Base-by-base conservation (phyloP, 2,113 vertebrate species). In the Pseudorectes ferrugineus region DNA sequence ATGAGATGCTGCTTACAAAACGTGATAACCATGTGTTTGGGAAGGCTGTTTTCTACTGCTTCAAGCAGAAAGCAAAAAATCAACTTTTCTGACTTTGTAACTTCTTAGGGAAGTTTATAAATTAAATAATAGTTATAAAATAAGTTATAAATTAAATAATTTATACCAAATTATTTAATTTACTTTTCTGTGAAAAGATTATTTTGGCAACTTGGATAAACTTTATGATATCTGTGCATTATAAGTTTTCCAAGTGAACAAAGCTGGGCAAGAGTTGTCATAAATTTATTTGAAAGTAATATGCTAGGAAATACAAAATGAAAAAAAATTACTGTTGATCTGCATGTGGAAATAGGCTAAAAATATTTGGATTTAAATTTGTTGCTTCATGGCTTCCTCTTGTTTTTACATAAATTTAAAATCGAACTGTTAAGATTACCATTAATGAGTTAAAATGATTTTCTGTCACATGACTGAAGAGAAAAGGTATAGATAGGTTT, bases 371-470 rank as follows among this genome's bases (percentile, higher is more conserved):
- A 73, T 89, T 85, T 85, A 65, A 75, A 71, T 85, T 80, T 83
- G 33, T 93, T 86, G 28, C 29, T 57, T 89, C 17, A 11, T 80
- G 36, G 43, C 74, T 93, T 93, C 85, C 85, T 90, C 40, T 95
- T 93, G 40, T 57, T 75, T 75, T 95, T 85, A 84, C 83, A 58
- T 72, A 85, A 85, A 76, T 92, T 58, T 70, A 76, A 91, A 92
- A 93, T 95, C 12, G 38, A 96, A 83, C 74, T 83, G 58, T 91
- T 92, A 61, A 71, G 79, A 79, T 94, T 74, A 77, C 26, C 10
- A 36, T 75, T 94, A 95, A 92, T 80, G 88, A 94, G 71, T 77
- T 93, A 35, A 85, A 95, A 67, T 89, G 42, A 96, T 95, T 96
- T 96, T 92, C 66, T 92, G 76, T 80, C 92, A 52, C 58, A 57